Base-by-base conservation (phyloP, 2,888 invertebrate genomes). In the Spicauda simplicius region DNA sequence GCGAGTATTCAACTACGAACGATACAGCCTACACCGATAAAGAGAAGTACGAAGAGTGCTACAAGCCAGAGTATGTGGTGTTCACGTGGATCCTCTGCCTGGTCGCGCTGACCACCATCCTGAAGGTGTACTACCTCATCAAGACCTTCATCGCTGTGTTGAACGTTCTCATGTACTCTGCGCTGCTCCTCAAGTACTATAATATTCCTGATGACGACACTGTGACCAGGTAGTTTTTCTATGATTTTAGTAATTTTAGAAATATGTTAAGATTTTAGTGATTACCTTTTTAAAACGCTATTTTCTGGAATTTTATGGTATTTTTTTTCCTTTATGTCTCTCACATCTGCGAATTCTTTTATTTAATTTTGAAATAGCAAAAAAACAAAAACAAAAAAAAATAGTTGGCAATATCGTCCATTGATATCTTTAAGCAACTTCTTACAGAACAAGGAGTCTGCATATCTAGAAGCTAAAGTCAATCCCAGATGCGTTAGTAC, bases 31-130 rank as follows among this genome's bases (percentile, higher is more conserved):
- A 0, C 2, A 16, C 50, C 10, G 0, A n/a, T 8, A 37, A 50
- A 6, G 69, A 70, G 19, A 62, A 48, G 11, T 55, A 33, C 48
- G 81, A 75, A 0, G 90, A 93, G 58, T 97, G 97, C 76, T 90
- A 94, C 58, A 95, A 95, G 74, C 96, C 97, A 0, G 97, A 99
- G 86, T 98, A 98, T 81, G 96, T 98, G 14, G 97, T 98, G 4
- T 98, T 98, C 88, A 97, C 98, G 3, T 98, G 98, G 97, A 96
- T 99, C 63, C 91, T 99, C 18, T 97, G 98, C 77, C 94, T 99
- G 80, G 96, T 99, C 52, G 97, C 98, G 0, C 91, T 98, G 69
- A 98, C 99, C 0, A 97, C 99, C 0, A 98, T 98, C 37, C 93
- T 99, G 37, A 98, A 98, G 84, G 91, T 98, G 18, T 97, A 98